phyloP scores from a whole-genome alignment of 2,113 vertebrate species.

The Myotis davidii region DNA sequence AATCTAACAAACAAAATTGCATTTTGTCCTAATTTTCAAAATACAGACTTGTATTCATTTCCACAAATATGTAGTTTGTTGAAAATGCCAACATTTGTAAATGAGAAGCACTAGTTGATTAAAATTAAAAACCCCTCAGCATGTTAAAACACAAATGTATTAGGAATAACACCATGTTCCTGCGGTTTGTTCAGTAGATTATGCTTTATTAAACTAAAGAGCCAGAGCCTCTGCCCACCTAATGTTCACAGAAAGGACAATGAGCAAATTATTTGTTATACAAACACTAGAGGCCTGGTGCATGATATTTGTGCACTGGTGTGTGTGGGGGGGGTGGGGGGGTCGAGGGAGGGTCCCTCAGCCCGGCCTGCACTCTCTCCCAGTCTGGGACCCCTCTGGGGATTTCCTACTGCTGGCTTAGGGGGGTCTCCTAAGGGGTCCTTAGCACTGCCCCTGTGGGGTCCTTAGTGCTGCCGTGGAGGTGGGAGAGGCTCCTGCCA shows the following conservation, averaged over 20 bases:
- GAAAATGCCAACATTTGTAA: slow-evolving; percentile 68
- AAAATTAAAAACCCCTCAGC: slow-evolving; percentile 53
- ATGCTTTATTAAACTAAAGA: slow-evolving; percentile 34
- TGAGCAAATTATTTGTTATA: background rate
- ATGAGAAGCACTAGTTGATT: slow-evolving; percentile 49
- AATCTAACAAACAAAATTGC: slow-evolving; percentile 66
- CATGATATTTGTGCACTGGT: no score
- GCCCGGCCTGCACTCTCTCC: no score
- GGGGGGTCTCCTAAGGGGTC: no score
- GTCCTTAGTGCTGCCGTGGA: no score
- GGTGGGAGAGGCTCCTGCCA: no score
- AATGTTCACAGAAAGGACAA: slow-evolving; percentile 1
- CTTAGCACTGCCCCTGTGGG: no score
- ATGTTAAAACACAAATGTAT: slow-evolving; percentile 55
- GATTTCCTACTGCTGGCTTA: no score
- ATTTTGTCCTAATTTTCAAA: slow-evolving; percentile 64
- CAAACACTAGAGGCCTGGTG: background rate
- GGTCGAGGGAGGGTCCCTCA: no score
- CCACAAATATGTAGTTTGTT: slow-evolving; percentile 42
- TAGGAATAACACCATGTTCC: background rate
- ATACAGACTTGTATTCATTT: slow-evolving; percentile 44
- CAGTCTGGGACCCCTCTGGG: no score
- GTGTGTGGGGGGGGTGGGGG: no score
- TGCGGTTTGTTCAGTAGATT: background rate
- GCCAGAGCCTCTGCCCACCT: background rate